Conservation (phyloP, 2,113 vertebrate species). For the Ceratotherium simum region DNA sequence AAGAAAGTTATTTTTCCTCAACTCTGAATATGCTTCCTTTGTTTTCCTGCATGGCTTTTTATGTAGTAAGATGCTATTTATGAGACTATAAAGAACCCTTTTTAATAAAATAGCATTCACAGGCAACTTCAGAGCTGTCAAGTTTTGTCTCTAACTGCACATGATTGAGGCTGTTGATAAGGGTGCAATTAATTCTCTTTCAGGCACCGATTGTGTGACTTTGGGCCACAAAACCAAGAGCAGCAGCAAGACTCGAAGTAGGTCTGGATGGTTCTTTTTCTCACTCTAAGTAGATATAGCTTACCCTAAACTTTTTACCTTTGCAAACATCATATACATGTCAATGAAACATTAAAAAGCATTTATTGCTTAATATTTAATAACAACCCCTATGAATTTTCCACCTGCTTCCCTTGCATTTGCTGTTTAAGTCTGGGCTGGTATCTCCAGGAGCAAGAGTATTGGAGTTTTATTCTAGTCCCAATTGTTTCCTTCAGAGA, state of each 20-base stretch:
- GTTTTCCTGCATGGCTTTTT: constrained; percentile 44
- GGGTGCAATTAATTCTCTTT: constrained; percentile 53
- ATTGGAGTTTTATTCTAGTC: neutral
- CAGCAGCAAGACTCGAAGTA: neutral
- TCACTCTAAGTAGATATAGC: neutral
- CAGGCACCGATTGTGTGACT: neutral
- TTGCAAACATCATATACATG: neutral
- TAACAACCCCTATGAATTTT: neutral
- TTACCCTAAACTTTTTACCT: neutral
- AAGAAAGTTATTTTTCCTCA: constrained; percentile 56
- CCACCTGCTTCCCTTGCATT: neutral
- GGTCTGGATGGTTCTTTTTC: constrained; percentile 26
- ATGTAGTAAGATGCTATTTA: constrained; percentile 26
- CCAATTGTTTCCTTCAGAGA: neutral
- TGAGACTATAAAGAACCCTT: neutral
- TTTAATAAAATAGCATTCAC: constrained; percentile 49
- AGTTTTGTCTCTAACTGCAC: constrained; percentile 48
- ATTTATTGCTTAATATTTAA: neutral
- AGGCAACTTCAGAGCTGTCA: constrained; percentile 52
- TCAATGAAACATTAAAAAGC: neutral
- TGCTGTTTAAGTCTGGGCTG: neutral
- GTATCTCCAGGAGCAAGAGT: neutral
- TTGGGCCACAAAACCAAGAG: constrained; percentile 42
- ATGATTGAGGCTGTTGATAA: constrained; percentile 38
- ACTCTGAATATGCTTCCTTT: constrained; percentile 47